phyloP scores from a whole-genome alignment of 2,797 vertebrate species.

The Toxotes lorentzi region DNA sequence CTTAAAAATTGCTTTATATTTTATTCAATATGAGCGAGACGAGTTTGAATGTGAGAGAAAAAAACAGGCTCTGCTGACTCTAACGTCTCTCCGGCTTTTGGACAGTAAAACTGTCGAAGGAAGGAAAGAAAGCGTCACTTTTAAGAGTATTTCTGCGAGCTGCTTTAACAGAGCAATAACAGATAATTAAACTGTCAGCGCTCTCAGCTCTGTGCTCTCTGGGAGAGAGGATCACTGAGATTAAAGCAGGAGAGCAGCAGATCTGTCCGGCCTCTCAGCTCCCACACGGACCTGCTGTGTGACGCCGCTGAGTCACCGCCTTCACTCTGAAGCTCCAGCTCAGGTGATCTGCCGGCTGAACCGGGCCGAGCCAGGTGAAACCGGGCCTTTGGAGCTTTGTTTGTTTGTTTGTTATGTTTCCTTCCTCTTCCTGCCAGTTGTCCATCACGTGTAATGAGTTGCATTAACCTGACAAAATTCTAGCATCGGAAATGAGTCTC shows the following conservation, averaged over 20 bases:
- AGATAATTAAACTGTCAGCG: constrained; percentile 63
- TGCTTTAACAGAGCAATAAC: constrained; percentile 55
- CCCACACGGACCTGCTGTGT: background rate
- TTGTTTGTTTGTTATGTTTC: too few relatives aligned
- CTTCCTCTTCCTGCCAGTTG: too few relatives aligned
- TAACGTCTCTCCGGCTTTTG: background rate
- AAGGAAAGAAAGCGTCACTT: constrained; percentile 42
- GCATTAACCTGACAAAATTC: too few relatives aligned
- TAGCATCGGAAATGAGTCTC: too few relatives aligned
- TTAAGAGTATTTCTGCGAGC: constrained; percentile 53
- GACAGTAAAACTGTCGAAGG: constrained; percentile 26
- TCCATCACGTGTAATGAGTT: too few relatives aligned
- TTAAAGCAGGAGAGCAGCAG: constrained; percentile 43
- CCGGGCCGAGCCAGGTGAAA: too few relatives aligned
- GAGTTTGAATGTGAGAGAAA: background rate
- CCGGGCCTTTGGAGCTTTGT: too few relatives aligned
- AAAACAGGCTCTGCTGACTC: constrained; percentile 36
- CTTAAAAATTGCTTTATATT: background rate
- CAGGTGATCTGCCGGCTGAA: constrained; percentile 6
- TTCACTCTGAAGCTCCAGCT: background rate
- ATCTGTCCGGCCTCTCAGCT: constrained; percentile 40
- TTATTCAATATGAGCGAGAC: background rate
- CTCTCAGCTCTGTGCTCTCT: constrained; percentile 24
- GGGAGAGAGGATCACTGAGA: constrained; percentile 54
- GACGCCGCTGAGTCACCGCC: constrained; percentile 31